Base-by-base conservation (phyloP, 2,797 vertebrate species). In the Anabacerthia variegaticeps region DNA sequence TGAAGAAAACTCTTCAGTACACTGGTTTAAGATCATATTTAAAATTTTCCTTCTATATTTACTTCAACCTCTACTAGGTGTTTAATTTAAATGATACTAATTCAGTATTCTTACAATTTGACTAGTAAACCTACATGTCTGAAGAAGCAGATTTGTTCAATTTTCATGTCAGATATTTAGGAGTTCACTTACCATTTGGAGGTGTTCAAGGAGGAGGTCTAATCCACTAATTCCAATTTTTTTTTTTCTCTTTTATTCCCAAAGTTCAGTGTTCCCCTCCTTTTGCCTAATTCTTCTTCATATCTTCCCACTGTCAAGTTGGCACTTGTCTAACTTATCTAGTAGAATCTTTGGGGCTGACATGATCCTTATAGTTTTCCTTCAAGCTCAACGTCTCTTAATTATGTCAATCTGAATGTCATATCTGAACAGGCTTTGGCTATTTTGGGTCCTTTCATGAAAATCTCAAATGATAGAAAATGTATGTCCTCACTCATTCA, bases 121-220 rank as follows among this genome's bases (percentile, higher is more conserved):
- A 56, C 16, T 56, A 30, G 11, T 36, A 39, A 62, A 2, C 3
- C 17, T 36, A 3, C 36, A 11, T 41, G 6, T 52, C 17, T 58
- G 43, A 30, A 92, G 58, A 37, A 8, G 7, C 7, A 74, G 24
- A 52, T 0, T 49, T n/a, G 3, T 36, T 66, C 20, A 17, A 17
- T 58, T 62, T 59, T 20, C 56, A 10, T 9, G 2, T 3, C 8
- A 62, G 55, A 65, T 6, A 9, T 66, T 85, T 62, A 56, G 16
- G 22, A 48, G 7, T 14, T 12, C 1, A 20, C 18, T 19, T 59
- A 23, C 2, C 3, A 28, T 51, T 46, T 59, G 2, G 5, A 4
- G 4, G 0, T 59, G 7, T 21, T 37, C 43, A 61, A 36, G 14
- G 3, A 69, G 30, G 7, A 78, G 1, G 2, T 39, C 32, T 48